Evolutionary conservation across 1,140 invertebrate genomes (phyloP).

Genomic region (Stratiolaelaps scimitus): DNA sequence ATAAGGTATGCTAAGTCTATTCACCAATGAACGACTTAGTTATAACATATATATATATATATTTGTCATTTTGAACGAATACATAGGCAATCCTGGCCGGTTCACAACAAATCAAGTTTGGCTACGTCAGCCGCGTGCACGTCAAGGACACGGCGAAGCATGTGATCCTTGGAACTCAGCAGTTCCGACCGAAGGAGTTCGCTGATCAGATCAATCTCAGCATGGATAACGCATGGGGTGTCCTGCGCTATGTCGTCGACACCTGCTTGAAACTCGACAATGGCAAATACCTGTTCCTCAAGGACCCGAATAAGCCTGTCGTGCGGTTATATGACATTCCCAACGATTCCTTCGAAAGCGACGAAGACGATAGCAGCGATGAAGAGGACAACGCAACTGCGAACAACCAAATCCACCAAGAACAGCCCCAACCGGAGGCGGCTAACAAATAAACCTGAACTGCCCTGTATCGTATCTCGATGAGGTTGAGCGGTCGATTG

Average conservation of each 20-base stretch:
- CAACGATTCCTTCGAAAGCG: conserved; percentile 95
- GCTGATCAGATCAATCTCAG: conserved; percentile 97
- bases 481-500: too few relatives aligned
- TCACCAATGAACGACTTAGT: too few relatives aligned
- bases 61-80: conserved; percentile 26
- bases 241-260: conserved; percentile 94
- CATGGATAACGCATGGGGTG: conserved; percentile 99
- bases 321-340: conserved; percentile 93
- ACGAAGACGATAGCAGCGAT: conserved; percentile 78
- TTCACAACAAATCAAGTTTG: conserved; percentile 95
- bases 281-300: conserved; percentile 94
- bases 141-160: conserved; percentile 88
- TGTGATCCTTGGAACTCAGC: conserved; percentile 93
- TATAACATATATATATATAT: too few relatives aligned
- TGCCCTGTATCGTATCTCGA: too few relatives aligned
- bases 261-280: conserved; percentile 95
- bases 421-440: too few relatives aligned
- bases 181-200: conserved; percentile 96
- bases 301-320: conserved; percentile 96
- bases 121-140: conserved; percentile 62
- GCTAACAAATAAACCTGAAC: too few relatives aligned
- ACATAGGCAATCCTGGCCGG: conserved; percentile 68
- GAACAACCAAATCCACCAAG: too few relatives aligned
- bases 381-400: conserved; percentile 48
- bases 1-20: too few relatives aligned